Percentiles rank a stretch among this genome's conserved stretches.
Conservation (phyloP, 2,888 invertebrate genomes). For the Galerucella calmariensis region DNA sequence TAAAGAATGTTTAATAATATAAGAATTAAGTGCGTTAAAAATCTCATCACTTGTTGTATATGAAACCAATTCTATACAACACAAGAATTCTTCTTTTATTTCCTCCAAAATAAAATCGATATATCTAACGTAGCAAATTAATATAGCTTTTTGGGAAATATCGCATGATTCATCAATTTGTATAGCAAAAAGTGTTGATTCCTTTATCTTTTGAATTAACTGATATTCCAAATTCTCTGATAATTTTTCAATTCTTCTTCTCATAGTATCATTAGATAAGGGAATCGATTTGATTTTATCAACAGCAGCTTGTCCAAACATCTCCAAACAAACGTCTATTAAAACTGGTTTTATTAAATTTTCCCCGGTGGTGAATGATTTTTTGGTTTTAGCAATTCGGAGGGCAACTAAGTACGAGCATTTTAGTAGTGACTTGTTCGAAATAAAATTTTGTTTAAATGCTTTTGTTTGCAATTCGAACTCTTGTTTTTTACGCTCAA, state of each 20-base stretch:
- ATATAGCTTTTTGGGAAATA: not conserved
- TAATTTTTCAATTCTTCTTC: not conserved
- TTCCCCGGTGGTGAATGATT: conserved; percentile 1
- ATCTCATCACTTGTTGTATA: conserved; percentile 1
- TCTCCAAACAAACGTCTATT: not conserved
- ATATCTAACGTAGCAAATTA: not conserved
- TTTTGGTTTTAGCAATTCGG: not conserved
- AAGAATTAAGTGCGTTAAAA: conserved; percentile 2
- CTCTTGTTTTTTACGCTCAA: not conserved
- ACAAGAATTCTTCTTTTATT: not conserved
- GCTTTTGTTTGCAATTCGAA: not conserved
- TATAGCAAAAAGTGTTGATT: not conserved
- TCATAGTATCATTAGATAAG: not conserved
- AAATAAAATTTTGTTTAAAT: not conserved
- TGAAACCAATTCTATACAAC: not conserved
- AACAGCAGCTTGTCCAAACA: not conserved
- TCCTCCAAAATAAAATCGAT: not conserved
- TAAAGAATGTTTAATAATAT: not conserved
- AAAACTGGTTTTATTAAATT: not conserved
- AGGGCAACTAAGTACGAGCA: not conserved
- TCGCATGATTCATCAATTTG: not conserved
- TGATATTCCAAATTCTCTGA: conserved; percentile 2
- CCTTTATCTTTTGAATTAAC: not conserved
- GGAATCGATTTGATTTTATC: not conserved
- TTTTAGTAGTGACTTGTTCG: not conserved